Conservation (phyloP, 2,113 vertebrate species). For the Amphilophus citrinellus region DNA sequence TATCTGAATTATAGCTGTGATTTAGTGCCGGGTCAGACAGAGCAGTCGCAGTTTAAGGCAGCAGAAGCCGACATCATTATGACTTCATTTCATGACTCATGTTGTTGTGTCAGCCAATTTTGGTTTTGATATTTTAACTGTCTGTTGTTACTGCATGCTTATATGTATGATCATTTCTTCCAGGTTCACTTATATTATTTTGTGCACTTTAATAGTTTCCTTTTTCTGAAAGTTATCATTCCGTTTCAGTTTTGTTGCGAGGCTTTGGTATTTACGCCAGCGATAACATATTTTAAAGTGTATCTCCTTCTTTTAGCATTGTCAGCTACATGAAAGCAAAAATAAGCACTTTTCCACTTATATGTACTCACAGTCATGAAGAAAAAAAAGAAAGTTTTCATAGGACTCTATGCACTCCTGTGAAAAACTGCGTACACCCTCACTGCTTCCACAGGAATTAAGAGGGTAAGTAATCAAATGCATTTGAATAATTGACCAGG, state of each 20-base stretch:
- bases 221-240: background rate
- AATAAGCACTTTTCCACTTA: background rate
- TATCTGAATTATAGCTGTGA: conserved; percentile 57
- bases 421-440: background rate
- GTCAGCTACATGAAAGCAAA: background rate
- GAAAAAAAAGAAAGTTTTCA: background rate
- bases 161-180: background rate
- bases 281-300: background rate
- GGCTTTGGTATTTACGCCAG: background rate
- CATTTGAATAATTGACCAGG: background rate
- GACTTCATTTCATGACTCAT: conserved; percentile 4
- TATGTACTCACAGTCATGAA: background rate
- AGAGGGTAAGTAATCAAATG: background rate
- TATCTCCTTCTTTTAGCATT: background rate
- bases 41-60: conserved; percentile 30
- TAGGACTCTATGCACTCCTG: background rate
- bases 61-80: background rate
- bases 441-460: background rate
- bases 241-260: background rate
- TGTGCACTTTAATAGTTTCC: background rate
- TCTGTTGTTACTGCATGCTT: background rate
- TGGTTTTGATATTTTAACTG: conserved; percentile 1
- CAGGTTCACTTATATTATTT: background rate
- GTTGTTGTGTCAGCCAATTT: background rate
- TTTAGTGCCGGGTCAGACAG: conserved; percentile 15